Percentiles rank a stretch among this genome's conserved stretches.
phyloP scores from a whole-genome alignment of 2,797 vertebrate species.

The Sitta carolinensis region DNA sequence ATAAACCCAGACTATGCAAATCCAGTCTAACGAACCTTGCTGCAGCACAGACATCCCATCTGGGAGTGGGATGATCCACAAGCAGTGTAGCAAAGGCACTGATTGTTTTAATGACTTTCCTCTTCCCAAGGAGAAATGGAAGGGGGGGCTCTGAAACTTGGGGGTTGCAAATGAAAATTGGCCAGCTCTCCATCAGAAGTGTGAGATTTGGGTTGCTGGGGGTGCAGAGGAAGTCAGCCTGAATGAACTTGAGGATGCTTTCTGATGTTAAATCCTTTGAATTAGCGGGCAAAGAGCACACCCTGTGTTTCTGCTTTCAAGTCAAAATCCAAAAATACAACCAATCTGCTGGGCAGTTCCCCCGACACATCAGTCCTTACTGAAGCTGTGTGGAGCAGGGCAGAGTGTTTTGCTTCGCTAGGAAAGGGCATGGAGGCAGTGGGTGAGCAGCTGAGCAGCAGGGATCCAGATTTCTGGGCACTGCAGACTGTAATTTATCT shows the following conservation, averaged over 20 bases:
- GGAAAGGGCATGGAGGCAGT: slow-evolving; percentile 24
- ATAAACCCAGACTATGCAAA: slow-evolving; percentile 53
- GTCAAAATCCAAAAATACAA: slow-evolving; percentile 1
- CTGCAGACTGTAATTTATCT: slow-evolving; percentile 56
- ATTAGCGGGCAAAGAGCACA: rapidly evolving
- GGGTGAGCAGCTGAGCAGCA: background rate
- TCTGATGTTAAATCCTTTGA: background rate
- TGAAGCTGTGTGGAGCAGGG: background rate
- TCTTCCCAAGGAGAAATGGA: background rate
- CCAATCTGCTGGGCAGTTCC: background rate
- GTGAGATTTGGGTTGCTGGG: background rate
- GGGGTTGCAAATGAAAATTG: background rate
- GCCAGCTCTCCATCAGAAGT: background rate
- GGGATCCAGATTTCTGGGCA: background rate
- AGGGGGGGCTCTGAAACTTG: background rate
- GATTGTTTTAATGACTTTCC: slow-evolving; percentile 44
- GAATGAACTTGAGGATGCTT: background rate
- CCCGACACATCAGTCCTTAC: background rate
- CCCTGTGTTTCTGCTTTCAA: background rate
- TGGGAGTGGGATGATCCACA: slow-evolving; percentile 53
- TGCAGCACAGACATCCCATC: slow-evolving; percentile 53
- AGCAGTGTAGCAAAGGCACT: background rate
- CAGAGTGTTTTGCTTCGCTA: background rate
- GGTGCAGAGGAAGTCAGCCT: background rate
- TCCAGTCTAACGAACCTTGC: slow-evolving; percentile 41